Evolutionary conservation across 2,888 invertebrate genomes (phyloP).

Genomic region (Orchesella flavescens): DNA sequence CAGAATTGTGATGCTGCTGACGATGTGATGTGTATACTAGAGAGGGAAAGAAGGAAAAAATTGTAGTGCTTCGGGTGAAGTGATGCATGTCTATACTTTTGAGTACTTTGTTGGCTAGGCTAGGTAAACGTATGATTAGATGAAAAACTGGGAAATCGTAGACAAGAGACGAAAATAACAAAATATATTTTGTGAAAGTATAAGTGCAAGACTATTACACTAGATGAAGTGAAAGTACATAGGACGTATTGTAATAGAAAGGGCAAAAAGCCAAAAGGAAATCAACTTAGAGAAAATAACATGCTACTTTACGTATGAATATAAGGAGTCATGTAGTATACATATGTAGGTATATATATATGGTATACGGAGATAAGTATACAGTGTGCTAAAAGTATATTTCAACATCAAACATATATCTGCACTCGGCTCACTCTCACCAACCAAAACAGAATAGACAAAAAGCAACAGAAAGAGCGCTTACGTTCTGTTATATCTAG

Average conservation of each 20-base stretch:
- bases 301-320: slow-evolving; percentile 45
- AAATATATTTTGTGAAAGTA: background rate
- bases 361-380: too few species aligned
- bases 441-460: too few species aligned
- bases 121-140: slow-evolving; percentile 7
- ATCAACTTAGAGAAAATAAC: slow-evolving; percentile 49
- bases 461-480: background rate
- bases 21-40: too few species aligned
- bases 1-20: too few species aligned
- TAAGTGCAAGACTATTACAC: background rate
- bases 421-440: too few species aligned
- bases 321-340: too few species aligned
- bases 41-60: background rate
- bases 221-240: background rate
- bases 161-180: background rate
- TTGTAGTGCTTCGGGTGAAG: slow-evolving; percentile 9
- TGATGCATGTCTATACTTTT: slow-evolving; percentile 27
- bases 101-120: slow-evolving; percentile 13
- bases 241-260: slow-evolving; percentile 19
- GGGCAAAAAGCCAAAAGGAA: slow-evolving; percentile 59
- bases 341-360: too few species aligned
- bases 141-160: slow-evolving; percentile 13
- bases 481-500: too few species aligned
- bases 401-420: too few species aligned
- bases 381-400: too few species aligned